Conservation (phyloP, 2,888 invertebrate genomes). For the Subacronicta megacephala region DNA sequence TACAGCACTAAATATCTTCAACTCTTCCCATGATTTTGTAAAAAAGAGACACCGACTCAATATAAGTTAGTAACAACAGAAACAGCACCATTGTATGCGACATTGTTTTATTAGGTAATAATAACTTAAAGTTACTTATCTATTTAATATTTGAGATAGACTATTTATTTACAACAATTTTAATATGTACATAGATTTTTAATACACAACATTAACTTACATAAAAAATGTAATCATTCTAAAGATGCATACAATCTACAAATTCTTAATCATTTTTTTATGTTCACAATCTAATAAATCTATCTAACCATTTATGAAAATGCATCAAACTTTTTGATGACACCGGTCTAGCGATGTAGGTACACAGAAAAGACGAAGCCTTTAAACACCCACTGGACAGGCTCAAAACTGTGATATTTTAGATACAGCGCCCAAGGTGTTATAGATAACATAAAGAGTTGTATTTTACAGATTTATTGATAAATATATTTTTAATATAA, state of each 20-base stretch:
- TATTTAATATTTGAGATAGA: conserved; percentile 79
- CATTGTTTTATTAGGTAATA: conserved; percentile 39
- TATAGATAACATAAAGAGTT: too few species aligned
- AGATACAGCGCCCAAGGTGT: too few species aligned
- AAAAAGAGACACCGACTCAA: neutral
- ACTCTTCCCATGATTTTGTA: neutral
- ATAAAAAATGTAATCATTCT: conserved; percentile 65
- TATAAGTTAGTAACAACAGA: neutral
- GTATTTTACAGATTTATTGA: conserved; percentile 41
- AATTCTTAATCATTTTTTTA: conserved; percentile 55
- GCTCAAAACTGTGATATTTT: conserved; percentile 18
- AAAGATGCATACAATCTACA: conserved; percentile 62
- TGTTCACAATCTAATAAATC: conserved; percentile 58
- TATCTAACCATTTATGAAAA: conserved; percentile 68
- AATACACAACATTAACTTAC: conserved; percentile 80
- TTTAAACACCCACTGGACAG: conserved; percentile 29
- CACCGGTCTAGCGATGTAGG: conserved; percentile 10
- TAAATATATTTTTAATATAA: too few species aligned
- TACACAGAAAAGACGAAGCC: conserved; percentile 25
- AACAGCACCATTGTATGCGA: conserved; percentile 18
- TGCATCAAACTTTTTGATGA: conserved; percentile 50
- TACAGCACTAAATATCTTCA: too few species aligned
- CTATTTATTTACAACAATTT: conserved; percentile 88
- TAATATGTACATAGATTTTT: conserved; percentile 83
- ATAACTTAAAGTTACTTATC: conserved; percentile 57